Percentiles rank a stretch among this genome's conserved stretches.
Conservation (phyloP, 2,888 invertebrate species). For the Toxonevra muliebris region DNA sequence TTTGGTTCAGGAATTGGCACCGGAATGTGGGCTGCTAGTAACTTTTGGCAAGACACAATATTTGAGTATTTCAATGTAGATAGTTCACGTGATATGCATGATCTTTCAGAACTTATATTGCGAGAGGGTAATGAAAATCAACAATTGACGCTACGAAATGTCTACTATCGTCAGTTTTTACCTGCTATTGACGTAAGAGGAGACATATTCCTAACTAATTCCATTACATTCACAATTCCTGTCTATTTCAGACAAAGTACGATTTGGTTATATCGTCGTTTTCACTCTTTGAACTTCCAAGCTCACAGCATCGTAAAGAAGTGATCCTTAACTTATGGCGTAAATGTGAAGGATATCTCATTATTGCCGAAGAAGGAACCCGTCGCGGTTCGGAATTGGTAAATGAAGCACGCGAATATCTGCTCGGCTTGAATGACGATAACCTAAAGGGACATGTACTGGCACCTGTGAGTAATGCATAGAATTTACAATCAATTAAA, state of each 20-base stretch:
- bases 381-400: slow-evolving; percentile 82
- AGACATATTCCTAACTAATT: neutral
- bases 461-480: slow-evolving; percentile 73
- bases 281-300: slow-evolving; percentile 82
- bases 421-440: slow-evolving; percentile 68
- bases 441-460: slow-evolving; percentile 71
- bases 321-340: slow-evolving; percentile 83
- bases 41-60: slow-evolving; percentile 76
- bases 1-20: slow-evolving; percentile 93
- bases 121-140: slow-evolving; percentile 73
- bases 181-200: slow-evolving; percentile 68
- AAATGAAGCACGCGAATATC: slow-evolving; percentile 84
- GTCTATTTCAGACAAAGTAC: slow-evolving; percentile 69
- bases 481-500: neutral
- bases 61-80: slow-evolving; percentile 90
- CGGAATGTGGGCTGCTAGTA: slow-evolving; percentile 83
- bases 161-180: slow-evolving; percentile 83
- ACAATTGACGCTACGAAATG: slow-evolving; percentile 69
- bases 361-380: slow-evolving; percentile 86
- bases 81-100: slow-evolving; percentile 81
- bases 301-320: slow-evolving; percentile 72
- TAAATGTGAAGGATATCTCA: slow-evolving; percentile 82
- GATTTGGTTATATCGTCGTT: slow-evolving; percentile 85
- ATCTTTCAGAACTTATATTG: slow-evolving; percentile 77
- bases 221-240: slow-evolving; percentile 14